Evolutionary conservation across 2,113 vertebrate genomes (phyloP).

Genomic region (Oriolus oriolus): DNA sequence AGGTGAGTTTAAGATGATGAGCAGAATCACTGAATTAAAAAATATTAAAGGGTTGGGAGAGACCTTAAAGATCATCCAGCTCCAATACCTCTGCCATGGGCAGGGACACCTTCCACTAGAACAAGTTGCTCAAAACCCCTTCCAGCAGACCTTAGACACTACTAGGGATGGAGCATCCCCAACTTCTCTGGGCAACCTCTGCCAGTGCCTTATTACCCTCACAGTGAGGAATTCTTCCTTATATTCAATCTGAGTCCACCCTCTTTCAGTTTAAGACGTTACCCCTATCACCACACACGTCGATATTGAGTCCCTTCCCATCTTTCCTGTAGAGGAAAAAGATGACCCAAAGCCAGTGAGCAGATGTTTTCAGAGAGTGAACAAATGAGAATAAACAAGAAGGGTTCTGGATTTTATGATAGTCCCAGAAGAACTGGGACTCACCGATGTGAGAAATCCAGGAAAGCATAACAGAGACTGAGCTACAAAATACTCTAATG

Average conservation of each 20-base stretch:
- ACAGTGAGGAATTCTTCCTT: neutral
- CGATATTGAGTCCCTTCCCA: neutral
- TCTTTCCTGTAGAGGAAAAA: neutral
- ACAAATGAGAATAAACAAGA: neutral
- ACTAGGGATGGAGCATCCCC: neutral
- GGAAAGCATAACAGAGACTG: neutral
- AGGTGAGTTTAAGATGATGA: neutral
- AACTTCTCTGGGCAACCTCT: neutral
- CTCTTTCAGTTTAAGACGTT: neutral
- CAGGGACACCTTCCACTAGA: neutral
- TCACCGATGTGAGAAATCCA: neutral
- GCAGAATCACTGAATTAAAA: neutral
- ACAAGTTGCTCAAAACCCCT: neutral
- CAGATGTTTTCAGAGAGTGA: neutral
- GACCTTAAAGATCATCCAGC: neutral
- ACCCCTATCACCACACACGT: neutral
- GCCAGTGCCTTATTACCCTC: neutral
- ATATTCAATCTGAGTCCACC: neutral
- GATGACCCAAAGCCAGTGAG: neutral
- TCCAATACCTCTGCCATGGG: fast-evolving
- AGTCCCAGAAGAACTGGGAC: neutral
- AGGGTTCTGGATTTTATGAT: neutral
- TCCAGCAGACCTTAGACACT: neutral
- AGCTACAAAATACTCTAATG: neutral
- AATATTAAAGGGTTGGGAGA: neutral